A percentile compares a stretch with the other conserved stretches of the same genome.
Conservation (phyloP, 92 coral and sea anemone genomes). For the Epizoanthus scotinus region DNA sequence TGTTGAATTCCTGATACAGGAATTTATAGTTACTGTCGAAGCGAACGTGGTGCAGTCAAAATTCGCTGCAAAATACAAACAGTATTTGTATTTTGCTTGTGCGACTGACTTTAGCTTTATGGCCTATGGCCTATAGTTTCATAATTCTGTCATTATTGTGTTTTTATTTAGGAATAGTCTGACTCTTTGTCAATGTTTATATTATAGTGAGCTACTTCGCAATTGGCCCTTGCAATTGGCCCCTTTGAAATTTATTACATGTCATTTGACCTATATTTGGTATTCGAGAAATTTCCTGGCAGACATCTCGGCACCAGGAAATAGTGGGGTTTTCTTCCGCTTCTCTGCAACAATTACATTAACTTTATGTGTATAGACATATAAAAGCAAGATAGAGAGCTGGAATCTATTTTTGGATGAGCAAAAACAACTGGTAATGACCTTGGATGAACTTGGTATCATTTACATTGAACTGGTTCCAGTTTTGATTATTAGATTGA, state of each 20-base stretch:
- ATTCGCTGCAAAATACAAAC: too few relatives aligned
- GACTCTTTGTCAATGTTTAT: not conserved
- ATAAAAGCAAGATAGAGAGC: not conserved
- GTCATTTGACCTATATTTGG: not conserved
- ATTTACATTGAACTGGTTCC: too few relatives aligned
- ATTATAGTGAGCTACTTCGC: not conserved
- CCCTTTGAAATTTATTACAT: not conserved
- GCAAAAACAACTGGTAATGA: not conserved
- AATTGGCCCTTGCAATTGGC: not conserved
- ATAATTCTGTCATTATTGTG: too few relatives aligned
- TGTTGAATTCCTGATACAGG: not conserved
- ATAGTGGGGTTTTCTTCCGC: not conserved
- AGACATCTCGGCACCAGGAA: constrained; percentile 12
- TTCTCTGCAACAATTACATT: not conserved
- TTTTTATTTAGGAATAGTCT: too few relatives aligned
- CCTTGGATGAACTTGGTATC: not conserved
- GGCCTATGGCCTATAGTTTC: too few relatives aligned
- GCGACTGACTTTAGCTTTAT: too few relatives aligned
- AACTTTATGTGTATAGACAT: not conserved
- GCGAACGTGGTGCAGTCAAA: too few relatives aligned
- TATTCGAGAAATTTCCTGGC: not conserved
- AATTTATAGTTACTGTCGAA: too few relatives aligned
- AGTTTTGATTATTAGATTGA: too few relatives aligned
- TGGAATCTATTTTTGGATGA: not conserved
- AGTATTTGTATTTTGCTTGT: too few relatives aligned